Base-by-base conservation (phyloP, 2,888 invertebrate species). In the Chironomus tentans region DNA sequence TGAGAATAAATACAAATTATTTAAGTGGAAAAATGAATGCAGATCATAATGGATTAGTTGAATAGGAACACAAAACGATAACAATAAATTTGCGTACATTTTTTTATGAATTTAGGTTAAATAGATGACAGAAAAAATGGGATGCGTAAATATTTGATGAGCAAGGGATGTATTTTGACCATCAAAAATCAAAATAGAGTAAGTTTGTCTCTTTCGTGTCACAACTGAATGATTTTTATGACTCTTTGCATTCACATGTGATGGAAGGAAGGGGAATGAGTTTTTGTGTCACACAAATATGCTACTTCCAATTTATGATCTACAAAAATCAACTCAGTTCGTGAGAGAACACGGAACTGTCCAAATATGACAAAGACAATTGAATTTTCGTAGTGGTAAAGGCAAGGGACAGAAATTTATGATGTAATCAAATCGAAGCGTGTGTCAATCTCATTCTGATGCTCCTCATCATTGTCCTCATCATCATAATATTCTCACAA, bases 31-130 rank as follows among this genome's bases (percentile, higher is more conserved):
- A 28, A 28, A 28, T 38, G 38, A 38, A 38, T 38, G 38, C 38
- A 38, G 38, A 38, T 38, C 38, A 38, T 38, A 38, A 38, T 38
- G 38, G 38, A 38, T 38, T 38, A 38, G 38, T 38, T 38, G 38
- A 10, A 38, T 38, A 38, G 38, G 38, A 38, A 38, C 38, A 38
- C 74, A 74, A n/a, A 68, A 47, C 74, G 13, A 72, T 72, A 73
- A 65, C 73, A 74, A 74, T 74, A 65, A 74, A 74, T 74, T 65
- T 74, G 74, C 65, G 74, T 65, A 74, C 21, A 28, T 68, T 46
- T 74, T 56, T 74, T 74, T 74, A 74, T 74, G 74, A 74, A 74
- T 74, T 74, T 74, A 46, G 65, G 74, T 74, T 74, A 72, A 72
- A 62, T n/a, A 61, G 18, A 18, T 56, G 56, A 56, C 56, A 56